These are phyloP conservation scores for Pachycephus smyrnensis DNA, from an alignment of 2,888 invertebrate genomes.

Conservation along the genomic window DNA sequence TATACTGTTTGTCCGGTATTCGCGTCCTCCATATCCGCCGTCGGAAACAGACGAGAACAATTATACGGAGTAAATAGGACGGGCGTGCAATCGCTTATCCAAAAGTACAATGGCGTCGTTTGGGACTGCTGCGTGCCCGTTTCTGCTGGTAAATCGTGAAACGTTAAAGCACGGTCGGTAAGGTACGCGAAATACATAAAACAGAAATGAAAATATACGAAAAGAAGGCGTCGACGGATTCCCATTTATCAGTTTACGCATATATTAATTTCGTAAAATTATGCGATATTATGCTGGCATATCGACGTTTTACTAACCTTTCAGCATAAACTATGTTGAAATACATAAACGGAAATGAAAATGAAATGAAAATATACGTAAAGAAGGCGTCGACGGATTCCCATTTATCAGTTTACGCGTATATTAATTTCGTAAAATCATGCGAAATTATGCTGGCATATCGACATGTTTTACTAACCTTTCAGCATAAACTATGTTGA, in stretches of 20 bases:
- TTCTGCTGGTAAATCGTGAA: neutral
- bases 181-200: neutral
- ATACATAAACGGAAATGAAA: too few relatives aligned
- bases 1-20: neutral
- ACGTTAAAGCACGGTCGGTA: neutral
- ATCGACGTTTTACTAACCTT: neutral
- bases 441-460: neutral
- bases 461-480: neutral
- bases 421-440: neutral
- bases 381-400: too few relatives aligned
- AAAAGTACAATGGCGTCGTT: conserved; percentile 12
- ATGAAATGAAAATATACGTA: too few relatives aligned
- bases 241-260: neutral
- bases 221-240: too few relatives aligned
- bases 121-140: neutral
- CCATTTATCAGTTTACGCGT: neutral
- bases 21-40: neutral
- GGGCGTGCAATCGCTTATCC: conserved; percentile 13
- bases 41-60: conserved; percentile 20
- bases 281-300: neutral
- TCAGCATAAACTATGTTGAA: too few relatives aligned
- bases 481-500: too few relatives aligned
- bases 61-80: conserved; percentile 15
- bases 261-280: neutral
- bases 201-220: neutral